Conservation (phyloP, 2,888 invertebrate genomes). For the Habroteleia sp. region DNA sequence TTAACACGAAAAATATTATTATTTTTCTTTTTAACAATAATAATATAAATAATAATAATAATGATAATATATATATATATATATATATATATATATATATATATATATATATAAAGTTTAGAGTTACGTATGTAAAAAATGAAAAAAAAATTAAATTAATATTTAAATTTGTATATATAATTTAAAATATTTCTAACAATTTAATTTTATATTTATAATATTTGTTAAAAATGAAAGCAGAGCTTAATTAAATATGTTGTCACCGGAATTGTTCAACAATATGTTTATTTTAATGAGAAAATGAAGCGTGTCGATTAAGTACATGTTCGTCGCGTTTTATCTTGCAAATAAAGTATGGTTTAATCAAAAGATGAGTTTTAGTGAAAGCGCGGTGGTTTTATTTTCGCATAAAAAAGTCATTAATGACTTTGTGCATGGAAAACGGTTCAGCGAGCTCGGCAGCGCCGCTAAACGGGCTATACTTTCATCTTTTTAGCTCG, state of each 20-base stretch:
- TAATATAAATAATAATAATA: no score
- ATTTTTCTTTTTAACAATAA: no score
- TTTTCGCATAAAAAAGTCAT: slow-evolving; percentile 63
- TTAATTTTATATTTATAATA: no score
- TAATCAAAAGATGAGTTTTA: slow-evolving; percentile 57
- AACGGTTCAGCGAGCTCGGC: slow-evolving; percentile 58
- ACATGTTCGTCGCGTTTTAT: slow-evolving; percentile 29
- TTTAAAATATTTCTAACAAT: no score
- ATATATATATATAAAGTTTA: no score
- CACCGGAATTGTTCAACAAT: slow-evolving; percentile 13
- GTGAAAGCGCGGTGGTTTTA: slow-evolving; percentile 44
- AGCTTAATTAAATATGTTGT: slow-evolving; percentile 24
- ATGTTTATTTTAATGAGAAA: slow-evolving; percentile 39
- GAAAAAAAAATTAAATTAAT: no score
- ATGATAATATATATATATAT: no score
- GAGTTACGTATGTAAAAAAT: no score
- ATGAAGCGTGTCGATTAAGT: slow-evolving; percentile 42
- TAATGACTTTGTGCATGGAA: slow-evolving; percentile 64
- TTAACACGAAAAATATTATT: no score
- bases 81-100: no score
- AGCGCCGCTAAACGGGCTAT: slow-evolving; percentile 45
- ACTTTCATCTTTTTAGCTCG: slow-evolving; percentile 59
- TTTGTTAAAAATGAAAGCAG: no score
- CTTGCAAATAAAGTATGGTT: slow-evolving; percentile 54
- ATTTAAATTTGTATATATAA: no score